Base-by-base conservation (phyloP, 2,113 vertebrate species). In the Felis chaus region DNA sequence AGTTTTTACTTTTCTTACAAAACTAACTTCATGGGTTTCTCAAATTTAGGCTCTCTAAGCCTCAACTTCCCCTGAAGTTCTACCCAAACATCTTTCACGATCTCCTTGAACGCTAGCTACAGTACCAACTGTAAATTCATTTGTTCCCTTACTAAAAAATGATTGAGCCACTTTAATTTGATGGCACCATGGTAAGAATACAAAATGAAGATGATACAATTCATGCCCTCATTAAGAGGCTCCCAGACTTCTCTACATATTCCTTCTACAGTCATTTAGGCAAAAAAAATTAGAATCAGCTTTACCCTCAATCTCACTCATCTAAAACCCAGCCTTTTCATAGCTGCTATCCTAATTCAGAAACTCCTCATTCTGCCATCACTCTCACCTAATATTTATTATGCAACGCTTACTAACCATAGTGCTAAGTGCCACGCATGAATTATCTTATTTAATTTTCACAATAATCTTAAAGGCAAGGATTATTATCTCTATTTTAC, bases 391-490 rank as follows among this genome's bases (percentile, higher is more conserved):
- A 76, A 18, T 41, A 81, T 91, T 81, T 86, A 84, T 53, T 78
- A 97, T 4, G 23, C 76, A 95, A 57, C 57, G 84, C 76, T 92
- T 80, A 94, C 29, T 91, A 88, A 76, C 36, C 39, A 93, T 3
- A 90, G 55, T 74, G 19, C 4, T 79, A 90, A 73, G 21, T 18
- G 18, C 31, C 65, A 96, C 11, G 82, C 21, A 45, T n/a, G 61
- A 16, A 93, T 29, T 89, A 92, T 65, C 50, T 96, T n/a, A 95
- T 78, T 89, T 84, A 92, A 94, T 66, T 92, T 76, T 84, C 92
- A 95, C 4, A 92, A 69, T 36, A 89, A 97, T 53, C 29, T 65
- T 69, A 87, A 92, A 23, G 23, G 68, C 3, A 83, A 8, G 4
- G 71, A 94, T 73, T 80, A 63, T 55, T 55, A 81, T 71, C n/a